Evolutionary conservation across 2,797 vertebrate genomes (phyloP).

Genomic region (Gallinago stenura): DNA sequence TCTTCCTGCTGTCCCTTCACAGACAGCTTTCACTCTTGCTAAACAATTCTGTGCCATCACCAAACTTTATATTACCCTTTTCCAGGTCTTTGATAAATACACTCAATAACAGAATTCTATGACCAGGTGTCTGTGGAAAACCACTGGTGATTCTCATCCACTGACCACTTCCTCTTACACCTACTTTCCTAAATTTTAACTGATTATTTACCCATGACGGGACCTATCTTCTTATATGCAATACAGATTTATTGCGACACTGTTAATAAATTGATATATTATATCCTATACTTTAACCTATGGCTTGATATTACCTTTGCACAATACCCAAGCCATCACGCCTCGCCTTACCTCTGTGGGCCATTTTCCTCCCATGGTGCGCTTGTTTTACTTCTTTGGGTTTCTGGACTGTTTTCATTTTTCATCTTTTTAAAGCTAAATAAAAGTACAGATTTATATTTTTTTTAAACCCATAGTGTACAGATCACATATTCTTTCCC

Average conservation of each 20-base stretch:
- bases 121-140: not conserved
- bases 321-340: not conserved
- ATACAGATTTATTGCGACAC: not conserved
- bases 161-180: not conserved
- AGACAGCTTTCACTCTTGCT: not conserved
- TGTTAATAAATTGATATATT: not conserved
- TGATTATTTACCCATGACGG: not conserved
- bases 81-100: not conserved
- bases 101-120: not conserved
- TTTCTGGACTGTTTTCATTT: conserved; percentile 82
- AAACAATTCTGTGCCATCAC: not conserved
- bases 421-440: conserved; percentile 84
- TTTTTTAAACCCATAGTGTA: not conserved
- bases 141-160: not conserved
- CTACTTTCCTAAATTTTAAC: not conserved
- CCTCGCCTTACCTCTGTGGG: conserved; percentile 81
- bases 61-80: not conserved
- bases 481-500: not conserved
- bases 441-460: conserved; percentile 30
- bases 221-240: not conserved
- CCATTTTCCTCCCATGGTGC: conserved; percentile 87
- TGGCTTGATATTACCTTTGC: not conserved
- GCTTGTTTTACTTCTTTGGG: conserved; percentile 81
- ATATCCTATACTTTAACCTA: not conserved
- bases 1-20: not conserved